These are phyloP conservation scores for Tachina fera DNA, from an alignment of 2,888 invertebrate species.

Conservation along the genomic window DNA sequence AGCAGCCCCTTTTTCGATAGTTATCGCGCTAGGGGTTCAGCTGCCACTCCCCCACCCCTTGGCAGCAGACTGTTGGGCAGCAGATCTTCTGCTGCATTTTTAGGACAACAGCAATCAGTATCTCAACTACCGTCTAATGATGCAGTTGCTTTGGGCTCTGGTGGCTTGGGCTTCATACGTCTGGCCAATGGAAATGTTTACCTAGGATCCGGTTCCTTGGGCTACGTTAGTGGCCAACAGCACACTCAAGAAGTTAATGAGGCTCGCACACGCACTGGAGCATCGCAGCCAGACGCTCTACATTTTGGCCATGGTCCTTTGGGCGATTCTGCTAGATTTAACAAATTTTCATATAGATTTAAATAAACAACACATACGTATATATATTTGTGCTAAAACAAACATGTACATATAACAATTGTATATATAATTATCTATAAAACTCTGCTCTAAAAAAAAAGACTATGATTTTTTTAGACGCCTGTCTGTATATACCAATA, in stretches of 20 bases:
- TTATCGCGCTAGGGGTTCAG: conserved; percentile 73
- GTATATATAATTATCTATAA: conserved; percentile 22
- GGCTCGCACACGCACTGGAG: conserved; percentile 79
- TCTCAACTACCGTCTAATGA: conserved; percentile 71
- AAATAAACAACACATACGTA: conserved; percentile 20
- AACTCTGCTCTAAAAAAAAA: conserved; percentile 15
- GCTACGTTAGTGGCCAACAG: conserved; percentile 81
- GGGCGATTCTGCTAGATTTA: conserved; percentile 71
- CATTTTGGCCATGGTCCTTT: conserved; percentile 81
- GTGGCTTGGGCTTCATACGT: conserved; percentile 82
- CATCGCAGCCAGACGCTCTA: conserved; percentile 77
- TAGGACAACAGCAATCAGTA: conserved; percentile 69
- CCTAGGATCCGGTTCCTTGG: conserved; percentile 82
- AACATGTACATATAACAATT: conserved; percentile 32
- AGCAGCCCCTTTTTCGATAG: conserved; percentile 75
- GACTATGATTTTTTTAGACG: not conserved
- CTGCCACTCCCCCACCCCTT: conserved; percentile 62
- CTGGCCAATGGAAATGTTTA: conserved; percentile 82
- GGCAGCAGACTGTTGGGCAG: conserved; percentile 74
- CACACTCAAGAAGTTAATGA: conserved; percentile 76
- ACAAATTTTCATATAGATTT: conserved; percentile 61
- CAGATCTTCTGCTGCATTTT: conserved; percentile 74
- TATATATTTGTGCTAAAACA: not conserved
- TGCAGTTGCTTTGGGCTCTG: conserved; percentile 82
- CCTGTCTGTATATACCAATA: not conserved